Evolutionary conservation across 2,113 vertebrate genomes (phyloP), one percentile per base, ranked within the genome.

Genomic region (Heliornis fulica): DNA sequence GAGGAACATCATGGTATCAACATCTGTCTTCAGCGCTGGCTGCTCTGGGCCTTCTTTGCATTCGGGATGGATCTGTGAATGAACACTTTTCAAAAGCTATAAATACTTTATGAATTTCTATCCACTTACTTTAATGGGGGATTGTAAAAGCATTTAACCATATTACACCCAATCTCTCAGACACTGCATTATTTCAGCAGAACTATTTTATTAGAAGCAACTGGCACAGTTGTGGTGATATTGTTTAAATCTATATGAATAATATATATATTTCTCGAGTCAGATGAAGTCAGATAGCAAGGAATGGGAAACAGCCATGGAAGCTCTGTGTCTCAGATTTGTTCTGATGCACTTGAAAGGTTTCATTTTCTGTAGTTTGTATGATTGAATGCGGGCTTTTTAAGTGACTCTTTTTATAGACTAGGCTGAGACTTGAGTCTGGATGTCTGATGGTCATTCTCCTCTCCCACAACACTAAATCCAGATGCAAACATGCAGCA

Each of bases 61-160:
- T 96, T 98, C 97, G 89, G 90, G 83, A 92, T 92, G 96, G 92
- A 91, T 87, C 93, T 68, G 51, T 92, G 96, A 98, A 97, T 92
- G 94, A 98, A 97, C 63, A 71, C 96, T 97, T 97, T 97, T 97
- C 97, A 97, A 97, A 97, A 81, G 96, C 96, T 96, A 98, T 98
- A 97, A 98, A 97, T 98, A 98, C 98, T 98, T 98, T 98, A 98
- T 98, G 97, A 97, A 98, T 98, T 98, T 97, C 96, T 97, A 98
- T 98, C 97, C 95, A 98, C 97, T 98, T 97, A 96, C 86, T 98
- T 98, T 98, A 98, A 98, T 98, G 96, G 97, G 91, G 94, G 96
- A 97, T 97, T 98, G 95, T 98, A 98, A 98, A 98, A 98, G 97
- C 98, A 97, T 98, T 98, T 98, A 98, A 97, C 97, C 97, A 94